Evolutionary conservation across 2,888 invertebrate species (phyloP).

Genomic region (Tryphoninae sp.): DNA sequence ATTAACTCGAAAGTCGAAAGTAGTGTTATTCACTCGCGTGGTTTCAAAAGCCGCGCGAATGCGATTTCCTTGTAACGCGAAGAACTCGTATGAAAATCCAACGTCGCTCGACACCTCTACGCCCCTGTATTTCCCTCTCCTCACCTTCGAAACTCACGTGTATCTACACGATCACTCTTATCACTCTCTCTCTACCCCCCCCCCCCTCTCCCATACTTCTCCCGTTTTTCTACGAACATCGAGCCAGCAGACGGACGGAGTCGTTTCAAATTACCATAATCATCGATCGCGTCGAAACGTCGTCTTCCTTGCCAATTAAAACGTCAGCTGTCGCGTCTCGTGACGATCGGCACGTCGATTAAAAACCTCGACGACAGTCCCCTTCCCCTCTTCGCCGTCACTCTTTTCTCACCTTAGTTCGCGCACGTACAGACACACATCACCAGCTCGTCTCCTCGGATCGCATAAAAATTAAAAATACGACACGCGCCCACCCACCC

Average conservation of each 20-base stretch:
- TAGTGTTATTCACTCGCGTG: conserved; percentile 51
- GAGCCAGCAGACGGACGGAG: conserved; percentile 27
- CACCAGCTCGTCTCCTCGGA: conserved; percentile 18
- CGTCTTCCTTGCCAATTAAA: conserved; percentile 41
- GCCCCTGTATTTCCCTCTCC: no score
- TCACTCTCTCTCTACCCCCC: neutral
- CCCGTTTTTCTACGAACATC: neutral
- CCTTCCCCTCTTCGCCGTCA: neutral
- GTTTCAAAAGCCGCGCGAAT: conserved; percentile 3
- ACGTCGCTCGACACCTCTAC: neutral
- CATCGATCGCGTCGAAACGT: conserved; percentile 52
- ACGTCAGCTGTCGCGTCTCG: conserved; percentile 21
- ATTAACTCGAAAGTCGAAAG: conserved; percentile 61
- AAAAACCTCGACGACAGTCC: conserved; percentile 16
- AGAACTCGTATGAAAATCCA: conserved; percentile 14
- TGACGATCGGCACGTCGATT: conserved; percentile 43
- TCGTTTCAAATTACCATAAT: conserved; percentile 55
- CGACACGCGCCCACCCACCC: neutral
- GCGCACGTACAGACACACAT: neutral
- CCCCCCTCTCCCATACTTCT: neutral
- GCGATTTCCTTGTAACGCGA: conserved; percentile 32
- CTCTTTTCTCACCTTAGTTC: neutral
- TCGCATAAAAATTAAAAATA: conserved; percentile 29
- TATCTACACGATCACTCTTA: conserved; percentile 1
- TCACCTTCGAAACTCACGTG: conserved; percentile 4